A percentile compares a stretch with the other conserved stretches of the same genome.
These are phyloP conservation scores for Lagodon rhomboides DNA, from an alignment of 2,797 vertebrate species.

Conservation along the genomic window DNA sequence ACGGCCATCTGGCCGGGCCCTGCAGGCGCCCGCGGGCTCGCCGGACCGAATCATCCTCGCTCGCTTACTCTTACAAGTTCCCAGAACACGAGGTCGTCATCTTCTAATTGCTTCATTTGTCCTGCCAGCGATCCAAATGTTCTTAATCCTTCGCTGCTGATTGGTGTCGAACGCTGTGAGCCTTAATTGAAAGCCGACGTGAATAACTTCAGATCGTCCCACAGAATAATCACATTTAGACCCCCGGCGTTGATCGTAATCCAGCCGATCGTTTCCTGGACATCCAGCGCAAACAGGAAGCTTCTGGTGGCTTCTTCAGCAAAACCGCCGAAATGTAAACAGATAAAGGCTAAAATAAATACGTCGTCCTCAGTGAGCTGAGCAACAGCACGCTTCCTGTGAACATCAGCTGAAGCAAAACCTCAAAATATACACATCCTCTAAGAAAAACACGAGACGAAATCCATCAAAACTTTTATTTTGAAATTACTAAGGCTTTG, in stretches of 20 bases:
- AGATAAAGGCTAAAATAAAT: not conserved
- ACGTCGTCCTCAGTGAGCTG: not conserved
- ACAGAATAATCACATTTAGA: not conserved
- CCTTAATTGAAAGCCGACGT: not conserved
- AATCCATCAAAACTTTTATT: not conserved
- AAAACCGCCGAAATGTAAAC: not conserved
- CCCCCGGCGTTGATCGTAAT: not conserved
- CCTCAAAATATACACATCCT: not conserved
- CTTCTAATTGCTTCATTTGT: not conserved
- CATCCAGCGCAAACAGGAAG: not conserved
- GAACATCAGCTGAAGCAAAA: not conserved
- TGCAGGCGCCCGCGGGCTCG: constrained; percentile 43
- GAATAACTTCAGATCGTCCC: not conserved
- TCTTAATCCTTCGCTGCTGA: not conserved
- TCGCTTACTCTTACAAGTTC: constrained; percentile 21
- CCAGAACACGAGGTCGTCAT: not conserved
- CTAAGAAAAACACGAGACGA: not conserved
- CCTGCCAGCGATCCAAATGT: not conserved
- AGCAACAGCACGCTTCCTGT: not conserved
- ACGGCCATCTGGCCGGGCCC: constrained; percentile 55
- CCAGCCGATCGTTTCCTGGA: not conserved
- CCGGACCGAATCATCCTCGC: constrained; percentile 44
- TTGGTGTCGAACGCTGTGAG: not conserved
- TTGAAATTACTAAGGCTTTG: too few relatives aligned
- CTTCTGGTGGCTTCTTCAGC: not conserved